These are phyloP conservation scores for Chymomyza caudatula DNA, from an alignment of 2,888 invertebrate genomes.

Conservation along the genomic window DNA sequence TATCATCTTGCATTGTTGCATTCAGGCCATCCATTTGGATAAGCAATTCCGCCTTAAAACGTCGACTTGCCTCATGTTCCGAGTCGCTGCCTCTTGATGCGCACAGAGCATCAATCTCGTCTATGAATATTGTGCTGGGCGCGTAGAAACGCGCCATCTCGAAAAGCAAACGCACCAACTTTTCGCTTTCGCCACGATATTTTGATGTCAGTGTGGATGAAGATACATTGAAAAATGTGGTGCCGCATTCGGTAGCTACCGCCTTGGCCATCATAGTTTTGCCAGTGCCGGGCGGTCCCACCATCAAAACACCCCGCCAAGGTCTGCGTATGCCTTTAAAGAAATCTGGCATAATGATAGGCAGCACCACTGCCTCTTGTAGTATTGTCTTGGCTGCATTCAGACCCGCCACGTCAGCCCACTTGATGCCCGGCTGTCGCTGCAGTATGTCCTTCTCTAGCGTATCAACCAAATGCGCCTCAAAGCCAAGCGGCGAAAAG, in stretches of 20 bases:
- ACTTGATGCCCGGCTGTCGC: slow-evolving; percentile 88
- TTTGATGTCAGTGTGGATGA: slow-evolving; percentile 92
- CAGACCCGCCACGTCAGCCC: slow-evolving; percentile 87
- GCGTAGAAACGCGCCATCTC: slow-evolving; percentile 94
- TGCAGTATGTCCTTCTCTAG: slow-evolving; percentile 91
- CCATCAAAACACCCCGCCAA: slow-evolving; percentile 81
- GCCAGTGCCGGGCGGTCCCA: slow-evolving; percentile 83
- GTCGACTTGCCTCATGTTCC: slow-evolving; percentile 91
- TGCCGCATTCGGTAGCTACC: slow-evolving; percentile 92
- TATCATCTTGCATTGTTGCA: slow-evolving; percentile 82
- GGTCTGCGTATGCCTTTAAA: slow-evolving; percentile 91
- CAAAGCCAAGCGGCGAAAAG: slow-evolving; percentile 83
- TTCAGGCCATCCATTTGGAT: slow-evolving; percentile 94
- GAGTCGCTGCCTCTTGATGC: slow-evolving; percentile 89
- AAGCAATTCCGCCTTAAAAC: slow-evolving; percentile 92
- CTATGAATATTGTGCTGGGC: slow-evolving; percentile 93
- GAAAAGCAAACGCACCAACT: slow-evolving; percentile 89
- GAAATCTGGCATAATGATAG: slow-evolving; percentile 92
- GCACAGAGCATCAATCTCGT: slow-evolving; percentile 93
- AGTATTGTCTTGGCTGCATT: slow-evolving; percentile 86
- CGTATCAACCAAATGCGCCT: slow-evolving; percentile 87
- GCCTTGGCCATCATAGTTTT: slow-evolving; percentile 91
- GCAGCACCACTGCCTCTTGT: slow-evolving; percentile 92
- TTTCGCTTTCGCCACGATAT: slow-evolving; percentile 94
- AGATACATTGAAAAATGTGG: slow-evolving; percentile 93